A percentile compares a stretch with the other conserved stretches of the same genome.
phyloP scores from a whole-genome alignment of 2,113 vertebrate species.

The Morphnarchus princeps region DNA sequence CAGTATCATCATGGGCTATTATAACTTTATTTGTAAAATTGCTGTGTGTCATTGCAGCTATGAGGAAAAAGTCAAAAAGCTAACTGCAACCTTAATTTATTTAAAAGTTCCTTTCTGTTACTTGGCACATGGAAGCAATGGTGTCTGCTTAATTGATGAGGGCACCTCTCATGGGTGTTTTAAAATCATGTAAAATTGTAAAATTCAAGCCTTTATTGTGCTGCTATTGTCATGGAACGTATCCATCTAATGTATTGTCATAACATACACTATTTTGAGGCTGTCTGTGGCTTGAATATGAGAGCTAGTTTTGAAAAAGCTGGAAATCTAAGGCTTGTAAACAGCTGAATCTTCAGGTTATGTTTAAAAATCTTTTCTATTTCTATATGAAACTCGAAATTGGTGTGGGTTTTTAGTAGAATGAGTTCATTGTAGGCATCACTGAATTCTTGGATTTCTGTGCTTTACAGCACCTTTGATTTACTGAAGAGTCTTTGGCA shows the following conservation, averaged over 20 bases:
- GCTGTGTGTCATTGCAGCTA: neutral
- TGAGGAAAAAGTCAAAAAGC: neutral
- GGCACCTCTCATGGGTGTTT: neutral
- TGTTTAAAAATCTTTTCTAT: neutral
- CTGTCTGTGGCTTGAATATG: neutral
- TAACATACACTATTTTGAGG: neutral
- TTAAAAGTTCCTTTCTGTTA: neutral
- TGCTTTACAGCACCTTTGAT: neutral
- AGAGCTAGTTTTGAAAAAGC: neutral
- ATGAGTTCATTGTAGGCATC: neutral
- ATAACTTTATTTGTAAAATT: neutral
- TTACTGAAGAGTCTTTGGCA: neutral
- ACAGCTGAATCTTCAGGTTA: neutral
- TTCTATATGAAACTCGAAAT: neutral
- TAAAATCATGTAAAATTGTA: neutral
- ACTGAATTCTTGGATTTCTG: neutral
- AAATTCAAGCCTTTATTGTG: neutral
- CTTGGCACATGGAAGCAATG: rapidly evolving
- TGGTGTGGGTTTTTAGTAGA: neutral
- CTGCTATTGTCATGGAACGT: neutral
- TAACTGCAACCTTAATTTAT: neutral
- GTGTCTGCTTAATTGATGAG: neutral
- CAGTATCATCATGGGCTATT: neutral
- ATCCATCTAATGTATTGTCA: neutral
- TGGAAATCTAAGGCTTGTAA: neutral